Percentiles rank a stretch among this genome's conserved stretches.
These are phyloP conservation scores for Phasianus colchicus DNA, from an alignment of 2,113 vertebrate species.

Conservation along the genomic window DNA sequence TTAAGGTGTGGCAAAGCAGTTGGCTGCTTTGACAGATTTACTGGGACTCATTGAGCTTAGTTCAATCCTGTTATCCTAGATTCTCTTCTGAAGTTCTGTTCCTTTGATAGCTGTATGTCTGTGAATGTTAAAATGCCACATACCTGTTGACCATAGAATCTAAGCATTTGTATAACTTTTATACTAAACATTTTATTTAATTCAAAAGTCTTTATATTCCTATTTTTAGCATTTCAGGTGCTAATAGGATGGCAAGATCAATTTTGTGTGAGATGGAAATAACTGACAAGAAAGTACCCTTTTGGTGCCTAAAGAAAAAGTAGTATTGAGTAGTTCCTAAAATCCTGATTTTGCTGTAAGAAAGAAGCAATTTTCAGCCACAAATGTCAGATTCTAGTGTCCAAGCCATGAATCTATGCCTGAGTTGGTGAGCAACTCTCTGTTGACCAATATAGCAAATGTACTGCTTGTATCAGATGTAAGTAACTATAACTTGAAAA, in stretches of 20 bases:
- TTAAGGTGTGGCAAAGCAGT: neutral
- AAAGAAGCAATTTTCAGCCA: constrained; percentile 10
- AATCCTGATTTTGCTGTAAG: constrained; percentile 5
- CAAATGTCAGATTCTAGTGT: constrained; percentile 6
- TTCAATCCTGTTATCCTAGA: neutral
- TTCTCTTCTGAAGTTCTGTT: neutral
- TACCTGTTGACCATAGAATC: neutral
- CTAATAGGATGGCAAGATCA: neutral
- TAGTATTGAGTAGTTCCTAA: constrained; percentile 29
- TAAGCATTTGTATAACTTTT: neutral
- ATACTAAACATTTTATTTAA: neutral
- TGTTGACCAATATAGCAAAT: neutral
- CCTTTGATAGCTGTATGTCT: neutral
- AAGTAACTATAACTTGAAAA: neutral
- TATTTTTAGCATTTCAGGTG: neutral
- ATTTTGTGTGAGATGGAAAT: constrained; percentile 6
- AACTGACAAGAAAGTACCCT: neutral
- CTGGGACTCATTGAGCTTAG: neutral
- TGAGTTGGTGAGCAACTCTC: neutral
- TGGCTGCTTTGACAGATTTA: neutral
- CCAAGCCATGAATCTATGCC: neutral
- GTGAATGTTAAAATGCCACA: neutral
- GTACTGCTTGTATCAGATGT: neutral
- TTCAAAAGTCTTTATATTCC: neutral
- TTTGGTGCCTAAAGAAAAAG: neutral